A percentile compares a stretch with the other conserved stretches of the same genome.
These are phyloP conservation scores for Plecotus auritus DNA, from an alignment of 2,113 vertebrate species.

Conservation along the genomic window DNA sequence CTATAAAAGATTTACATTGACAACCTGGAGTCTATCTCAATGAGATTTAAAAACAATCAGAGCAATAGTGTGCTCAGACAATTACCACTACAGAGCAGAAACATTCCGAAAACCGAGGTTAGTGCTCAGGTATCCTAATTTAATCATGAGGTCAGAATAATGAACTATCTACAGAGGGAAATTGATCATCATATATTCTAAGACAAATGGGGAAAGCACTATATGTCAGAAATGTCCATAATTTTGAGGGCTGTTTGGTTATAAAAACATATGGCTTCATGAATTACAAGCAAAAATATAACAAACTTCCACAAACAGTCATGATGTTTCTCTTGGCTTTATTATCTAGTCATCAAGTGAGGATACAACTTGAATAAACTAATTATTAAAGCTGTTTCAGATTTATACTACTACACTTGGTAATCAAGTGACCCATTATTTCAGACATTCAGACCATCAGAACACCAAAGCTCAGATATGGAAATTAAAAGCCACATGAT, in stretches of 20 bases:
- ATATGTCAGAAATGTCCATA: slow-evolving; percentile 4
- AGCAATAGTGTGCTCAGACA: slow-evolving; percentile 15
- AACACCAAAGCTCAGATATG: slow-evolving; percentile 29
- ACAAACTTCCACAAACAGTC: background rate
- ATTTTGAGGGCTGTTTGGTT: background rate
- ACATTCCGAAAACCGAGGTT: slow-evolving; percentile 25
- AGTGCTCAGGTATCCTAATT: background rate
- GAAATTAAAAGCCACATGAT: slow-evolving; percentile 14
- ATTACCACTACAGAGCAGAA: slow-evolving; percentile 18
- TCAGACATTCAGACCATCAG: background rate
- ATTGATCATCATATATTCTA: background rate
- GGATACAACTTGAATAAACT: background rate
- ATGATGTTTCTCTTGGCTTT: background rate
- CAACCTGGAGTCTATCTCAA: background rate
- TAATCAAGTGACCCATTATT: background rate
- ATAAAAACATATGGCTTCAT: slow-evolving; percentile 1
- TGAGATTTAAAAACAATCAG: slow-evolving; percentile 39
- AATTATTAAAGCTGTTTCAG: background rate
- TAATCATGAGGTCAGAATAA: background rate
- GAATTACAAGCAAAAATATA: slow-evolving; percentile 14
- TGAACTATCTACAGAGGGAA: background rate
- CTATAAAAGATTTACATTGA: slow-evolving; percentile 44
- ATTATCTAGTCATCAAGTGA: slow-evolving; percentile 1
- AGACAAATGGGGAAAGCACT: background rate
- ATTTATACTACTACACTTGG: slow-evolving; percentile 1